Conservation (phyloP, 2,113 vertebrate species). For the Alethe diademata region DNA sequence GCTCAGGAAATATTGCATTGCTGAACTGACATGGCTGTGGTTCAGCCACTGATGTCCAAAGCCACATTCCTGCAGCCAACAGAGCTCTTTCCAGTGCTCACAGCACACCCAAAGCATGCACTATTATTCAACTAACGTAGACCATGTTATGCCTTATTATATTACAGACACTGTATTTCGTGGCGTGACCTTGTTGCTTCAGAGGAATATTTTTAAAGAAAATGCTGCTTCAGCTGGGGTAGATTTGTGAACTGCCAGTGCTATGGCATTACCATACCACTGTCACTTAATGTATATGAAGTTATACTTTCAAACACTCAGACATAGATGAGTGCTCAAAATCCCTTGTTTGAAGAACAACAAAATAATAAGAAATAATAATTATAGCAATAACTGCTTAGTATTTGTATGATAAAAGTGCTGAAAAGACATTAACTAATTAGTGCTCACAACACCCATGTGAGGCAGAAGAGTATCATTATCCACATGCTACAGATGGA, state of each 20-base stretch:
- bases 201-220: conserved; percentile 11
- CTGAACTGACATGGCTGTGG: background rate
- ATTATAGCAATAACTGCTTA: conserved; percentile 50
- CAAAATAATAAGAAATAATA: conserved; percentile 64
- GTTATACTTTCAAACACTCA: conserved; percentile 37
- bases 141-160: conserved; percentile 6
- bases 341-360: conserved; percentile 41
- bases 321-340: background rate
- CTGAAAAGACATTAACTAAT: conserved; percentile 70
- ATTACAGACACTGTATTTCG: background rate
- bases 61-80: background rate
- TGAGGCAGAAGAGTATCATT: conserved; percentile 63
- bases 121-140: conserved; percentile 5
- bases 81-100: conserved; percentile 4
- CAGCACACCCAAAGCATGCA: conserved; percentile 5
- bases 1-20: background rate
- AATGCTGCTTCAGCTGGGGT: background rate
- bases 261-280: background rate
- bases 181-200: background rate
- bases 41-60: background rate
- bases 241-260: background rate
- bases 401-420: conserved; percentile 54
- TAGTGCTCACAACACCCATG: conserved; percentile 65
- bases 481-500: conserved; percentile 61
- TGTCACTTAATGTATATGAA: conserved; percentile 50